phyloP scores from a whole-genome alignment of 2,113 vertebrate species.

The Limnothrissa miodon region DNA sequence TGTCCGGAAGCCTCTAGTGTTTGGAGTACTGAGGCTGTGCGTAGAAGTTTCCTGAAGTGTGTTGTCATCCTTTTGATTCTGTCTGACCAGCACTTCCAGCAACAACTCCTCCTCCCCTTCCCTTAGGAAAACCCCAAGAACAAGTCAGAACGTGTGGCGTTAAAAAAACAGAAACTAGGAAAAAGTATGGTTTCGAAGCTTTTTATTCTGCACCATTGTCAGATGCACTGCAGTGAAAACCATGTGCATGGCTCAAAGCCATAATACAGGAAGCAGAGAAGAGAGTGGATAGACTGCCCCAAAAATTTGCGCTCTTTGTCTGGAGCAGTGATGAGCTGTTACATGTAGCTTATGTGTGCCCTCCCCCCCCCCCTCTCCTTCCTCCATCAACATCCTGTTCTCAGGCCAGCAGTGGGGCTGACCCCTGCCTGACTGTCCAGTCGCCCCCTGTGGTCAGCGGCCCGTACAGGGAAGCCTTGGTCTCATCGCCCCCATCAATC shows the following conservation, averaged over 20 bases:
- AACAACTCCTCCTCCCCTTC: neutral
- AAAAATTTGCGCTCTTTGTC: neutral
- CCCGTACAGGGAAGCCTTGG: neutral
- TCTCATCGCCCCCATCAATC: conserved; percentile 15
- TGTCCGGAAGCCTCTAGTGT: conserved; percentile 1
- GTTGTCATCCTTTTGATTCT: neutral
- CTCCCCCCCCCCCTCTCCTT: neutral
- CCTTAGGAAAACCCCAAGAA: neutral
- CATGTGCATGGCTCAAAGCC: no score
- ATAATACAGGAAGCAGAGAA: neutral
- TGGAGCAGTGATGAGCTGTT: neutral
- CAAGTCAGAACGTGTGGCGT: neutral
- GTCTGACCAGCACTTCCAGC: neutral
- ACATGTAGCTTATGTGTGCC: neutral
- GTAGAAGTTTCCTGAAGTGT: neutral
- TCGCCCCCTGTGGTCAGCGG: conserved; percentile 32
- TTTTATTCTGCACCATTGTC: neutral
- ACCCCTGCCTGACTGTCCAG: conserved; percentile 54
- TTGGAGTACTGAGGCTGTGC: neutral
- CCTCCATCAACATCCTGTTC: conserved; percentile 53
- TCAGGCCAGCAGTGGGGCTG: conserved; percentile 51
- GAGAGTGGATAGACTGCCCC: no score
- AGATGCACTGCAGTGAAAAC: neutral
- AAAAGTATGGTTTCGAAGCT: neutral
- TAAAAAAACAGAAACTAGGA: neutral